Evolutionary conservation across 2,113 vertebrate genomes (phyloP), one percentile per base, ranked within the genome.

Genomic region (Pomatorhinus ruficollis): DNA sequence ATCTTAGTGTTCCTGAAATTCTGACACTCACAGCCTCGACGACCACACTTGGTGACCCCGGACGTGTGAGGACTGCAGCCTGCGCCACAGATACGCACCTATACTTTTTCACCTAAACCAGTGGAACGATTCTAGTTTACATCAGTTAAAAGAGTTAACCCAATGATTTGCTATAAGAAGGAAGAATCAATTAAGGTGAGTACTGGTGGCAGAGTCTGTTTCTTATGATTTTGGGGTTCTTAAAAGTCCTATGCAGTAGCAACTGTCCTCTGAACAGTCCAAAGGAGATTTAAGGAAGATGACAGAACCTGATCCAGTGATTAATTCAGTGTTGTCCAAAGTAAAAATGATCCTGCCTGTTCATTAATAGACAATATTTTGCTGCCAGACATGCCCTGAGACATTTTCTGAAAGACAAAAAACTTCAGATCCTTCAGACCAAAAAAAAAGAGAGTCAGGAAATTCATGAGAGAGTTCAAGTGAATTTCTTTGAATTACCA

Each of bases 401-500:
- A 69, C 31, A 76, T 94, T 96, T 97, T 90, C 65, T 82, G 79
- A 96, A 95, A 90, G 57, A 91, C 59, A 95, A 97, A 95, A 92
- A 82, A 76, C 52, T 95, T 65, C 33, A 90, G 42, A 45, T 72
- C 69, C 57, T 94, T 97, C 59, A 86, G 35, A 96, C 50, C 39
- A 44, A 90, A 49, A 24, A 47, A 49, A 93, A 6, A 81, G 93
- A 80, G n/a, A 83, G 17, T 15, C 39, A 83, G 37, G 22, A 95
- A 90, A 89, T 79, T 83, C 13, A 3, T 84, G 69, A 60, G 30
- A 76, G 42, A 31, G 24, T 93, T 97, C 84, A 95, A 91, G 33
- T 75, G 74, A 97, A 90, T 96, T 56, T 85, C n/a, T 95, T 95
- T 95, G 65, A 85, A 95, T 96, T 97, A 35, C 64, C 37, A 91